Evolutionary conservation across 1,140 invertebrate species (phyloP).

Genomic region (Drosophila santomea): DNA sequence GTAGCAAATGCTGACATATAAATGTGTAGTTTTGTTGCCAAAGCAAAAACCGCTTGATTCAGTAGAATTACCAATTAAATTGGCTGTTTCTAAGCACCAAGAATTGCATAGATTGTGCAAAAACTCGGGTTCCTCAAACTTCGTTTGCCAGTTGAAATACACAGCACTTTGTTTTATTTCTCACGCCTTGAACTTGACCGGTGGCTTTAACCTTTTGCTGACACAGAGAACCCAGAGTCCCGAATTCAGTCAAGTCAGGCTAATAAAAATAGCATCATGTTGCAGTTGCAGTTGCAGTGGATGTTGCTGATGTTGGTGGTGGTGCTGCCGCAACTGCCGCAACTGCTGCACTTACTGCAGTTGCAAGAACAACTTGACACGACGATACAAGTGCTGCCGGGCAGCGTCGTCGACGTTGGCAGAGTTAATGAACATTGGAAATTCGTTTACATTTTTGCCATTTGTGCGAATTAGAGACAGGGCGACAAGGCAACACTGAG

Average conservation of each 20-base stretch:
- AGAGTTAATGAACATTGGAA: slow-evolving; percentile 73
- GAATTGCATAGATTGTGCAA: too few species aligned
- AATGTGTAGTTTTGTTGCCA: too few species aligned
- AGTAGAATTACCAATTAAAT: background rate
- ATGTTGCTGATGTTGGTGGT: slow-evolving; percentile 3
- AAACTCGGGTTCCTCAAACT: background rate
- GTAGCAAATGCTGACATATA: too few species aligned
- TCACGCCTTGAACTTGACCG: slow-evolving; percentile 55
- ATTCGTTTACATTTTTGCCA: slow-evolving; percentile 76
- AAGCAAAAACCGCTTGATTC: background rate
- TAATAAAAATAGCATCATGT: slow-evolving; percentile 76
- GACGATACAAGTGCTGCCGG: slow-evolving; percentile 39
- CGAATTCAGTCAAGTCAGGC: slow-evolving; percentile 49
- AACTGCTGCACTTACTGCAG: slow-evolving; percentile 4
- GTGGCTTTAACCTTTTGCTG: slow-evolving; percentile 37
- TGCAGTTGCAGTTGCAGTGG: slow-evolving; percentile 35
- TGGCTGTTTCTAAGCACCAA: too few species aligned
- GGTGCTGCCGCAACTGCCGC: slow-evolving; percentile 9
- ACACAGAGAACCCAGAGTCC: slow-evolving; percentile 13
- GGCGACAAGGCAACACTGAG: slow-evolving; percentile 31
- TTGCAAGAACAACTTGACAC: slow-evolving; percentile 27
- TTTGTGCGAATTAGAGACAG: slow-evolving; percentile 74
- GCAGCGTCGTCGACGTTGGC: slow-evolving; percentile 7
- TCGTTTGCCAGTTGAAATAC: background rate
- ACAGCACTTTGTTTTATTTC: slow-evolving; percentile 36